phyloP scores from a whole-genome alignment of 2,113 vertebrate genomes.

The Oncorhynchus clarkii region DNA sequence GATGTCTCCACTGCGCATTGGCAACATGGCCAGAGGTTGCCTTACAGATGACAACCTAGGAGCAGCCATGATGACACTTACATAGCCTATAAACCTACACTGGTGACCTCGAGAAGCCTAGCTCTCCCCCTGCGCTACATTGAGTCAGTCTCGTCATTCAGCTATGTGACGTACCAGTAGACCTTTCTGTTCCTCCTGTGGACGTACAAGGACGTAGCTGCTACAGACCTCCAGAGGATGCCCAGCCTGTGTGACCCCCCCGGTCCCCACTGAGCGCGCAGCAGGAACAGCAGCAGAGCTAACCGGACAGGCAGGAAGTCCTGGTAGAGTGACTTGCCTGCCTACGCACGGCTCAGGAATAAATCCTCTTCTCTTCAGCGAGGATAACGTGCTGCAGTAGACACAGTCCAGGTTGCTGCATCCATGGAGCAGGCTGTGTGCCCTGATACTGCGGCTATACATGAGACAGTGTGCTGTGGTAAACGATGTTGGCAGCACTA shows the following conservation, averaged over 20 bases:
- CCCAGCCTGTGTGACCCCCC: slow-evolving; percentile 34
- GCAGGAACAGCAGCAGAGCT: background rate
- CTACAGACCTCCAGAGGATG: slow-evolving; percentile 46
- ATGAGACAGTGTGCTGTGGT: slow-evolving; percentile 24
- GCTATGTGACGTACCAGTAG: slow-evolving; percentile 56
- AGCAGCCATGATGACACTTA: slow-evolving; percentile 18
- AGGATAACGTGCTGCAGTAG: slow-evolving; percentile 46
- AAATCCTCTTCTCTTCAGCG: slow-evolving; percentile 63
- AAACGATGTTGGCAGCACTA: background rate
- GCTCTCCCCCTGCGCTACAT: background rate
- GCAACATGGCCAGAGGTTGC: slow-evolving; percentile 4
- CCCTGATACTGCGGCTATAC: slow-evolving; percentile 30
- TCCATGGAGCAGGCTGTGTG: slow-evolving; percentile 28
- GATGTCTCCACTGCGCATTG: background rate
- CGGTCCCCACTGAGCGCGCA: background rate
- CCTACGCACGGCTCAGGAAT: slow-evolving; percentile 32
- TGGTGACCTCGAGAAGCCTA: slow-evolving; percentile 2
- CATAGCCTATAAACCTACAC: slow-evolving; percentile 29
- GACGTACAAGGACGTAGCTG: slow-evolving; percentile 23
- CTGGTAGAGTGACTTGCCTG: slow-evolving; percentile 10
- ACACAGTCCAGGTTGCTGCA: slow-evolving; percentile 15
- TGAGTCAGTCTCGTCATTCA: background rate
- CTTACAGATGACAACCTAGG: background rate
- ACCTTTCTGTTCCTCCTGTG: slow-evolving; percentile 43
- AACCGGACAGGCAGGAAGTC: background rate